Base-by-base conservation (phyloP, 2,113 vertebrate genomes). In the Gasterosteus nipponicus region DNA sequence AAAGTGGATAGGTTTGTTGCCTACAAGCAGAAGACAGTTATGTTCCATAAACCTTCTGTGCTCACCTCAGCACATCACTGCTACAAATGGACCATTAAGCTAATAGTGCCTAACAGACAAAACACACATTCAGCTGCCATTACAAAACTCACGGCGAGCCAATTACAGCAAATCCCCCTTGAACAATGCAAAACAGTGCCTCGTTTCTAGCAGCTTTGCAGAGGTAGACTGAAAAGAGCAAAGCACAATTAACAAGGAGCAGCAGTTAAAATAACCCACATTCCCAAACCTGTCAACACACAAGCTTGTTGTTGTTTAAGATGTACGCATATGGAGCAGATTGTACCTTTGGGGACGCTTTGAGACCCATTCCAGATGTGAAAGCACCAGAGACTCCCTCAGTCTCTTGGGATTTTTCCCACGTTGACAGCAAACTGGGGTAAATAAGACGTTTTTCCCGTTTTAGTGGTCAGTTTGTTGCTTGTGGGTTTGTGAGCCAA, bases 61-160 rank as follows among this genome's bases (percentile, higher is more conserved):
- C 83, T 64, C 80, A 18, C 80, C 83, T 85, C 86, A 83, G 85
- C 86, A 87, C 71, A 85, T 67, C 80, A 69, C 69, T 47, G 86
- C 65, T 82, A 78, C 84, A 90, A 88, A 74, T 83, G 70, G 75
- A 83, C 77, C 81, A 86, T 77, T 70, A 85, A 58, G 44, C 64
- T 90, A 85, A 89, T 86, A 76, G 84, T 71, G 73, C 35, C 73
- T 46, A 82, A 71, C 69, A 58, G 78, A 83, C 67, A 69, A 83
- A 89, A 83, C 85, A 86, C 87, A 87, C 77, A 81, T 81, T 88
- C 75, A 64, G 77, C 79, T 75, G 57, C 63, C 66, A 62, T 75
- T 66, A 63, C 77, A 74, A 67, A 86, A 86, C 81, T 81, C 85
- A 68, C 72, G n/a, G 64, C 76, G 81, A 91, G 89, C 78, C 86